phyloP scores from a whole-genome alignment of 2,113 vertebrate species.

The Cheilinus undulatus region DNA sequence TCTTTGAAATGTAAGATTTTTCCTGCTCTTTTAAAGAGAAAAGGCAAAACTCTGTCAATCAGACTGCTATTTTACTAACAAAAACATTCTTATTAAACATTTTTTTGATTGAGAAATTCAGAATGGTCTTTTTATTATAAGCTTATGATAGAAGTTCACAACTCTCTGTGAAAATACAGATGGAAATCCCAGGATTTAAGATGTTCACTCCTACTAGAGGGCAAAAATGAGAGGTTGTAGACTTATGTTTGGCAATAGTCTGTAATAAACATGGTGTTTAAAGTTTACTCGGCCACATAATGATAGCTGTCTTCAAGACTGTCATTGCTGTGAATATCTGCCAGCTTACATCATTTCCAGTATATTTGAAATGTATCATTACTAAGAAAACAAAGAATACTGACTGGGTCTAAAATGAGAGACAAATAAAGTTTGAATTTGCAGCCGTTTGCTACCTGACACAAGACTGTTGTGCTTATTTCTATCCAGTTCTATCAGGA shows the following conservation, averaged over 20 bases:
- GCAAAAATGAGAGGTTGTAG: background rate
- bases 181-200: conserved; percentile 10
- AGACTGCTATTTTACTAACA: background rate
- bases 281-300: conserved; percentile 41
- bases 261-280: conserved; percentile 43
- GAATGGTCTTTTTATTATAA: background rate
- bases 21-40: background rate
- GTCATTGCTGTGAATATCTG: conserved; percentile 41
- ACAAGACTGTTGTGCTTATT: background rate
- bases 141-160: background rate
- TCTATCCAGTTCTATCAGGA: conserved; percentile 1
- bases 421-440: conserved; percentile 27
- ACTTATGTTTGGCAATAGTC: conserved; percentile 25
- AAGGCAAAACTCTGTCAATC: conserved; percentile 8
- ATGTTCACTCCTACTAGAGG: conserved; percentile 1
- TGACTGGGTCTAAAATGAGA: conserved; percentile 10
- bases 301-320: conserved; percentile 27
- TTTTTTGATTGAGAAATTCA: background rate
- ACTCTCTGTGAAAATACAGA: background rate
- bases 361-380: conserved; percentile 36
- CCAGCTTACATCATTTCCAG: conserved; percentile 39
- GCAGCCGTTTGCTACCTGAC: conserved; percentile 7
- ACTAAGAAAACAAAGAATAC: conserved; percentile 17
- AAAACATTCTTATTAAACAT: background rate
- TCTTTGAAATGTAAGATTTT: background rate